These are phyloP conservation scores for Dimorphilus gyrociliatus DNA, from an alignment of 2,888 invertebrate species.

Conservation along the genomic window DNA sequence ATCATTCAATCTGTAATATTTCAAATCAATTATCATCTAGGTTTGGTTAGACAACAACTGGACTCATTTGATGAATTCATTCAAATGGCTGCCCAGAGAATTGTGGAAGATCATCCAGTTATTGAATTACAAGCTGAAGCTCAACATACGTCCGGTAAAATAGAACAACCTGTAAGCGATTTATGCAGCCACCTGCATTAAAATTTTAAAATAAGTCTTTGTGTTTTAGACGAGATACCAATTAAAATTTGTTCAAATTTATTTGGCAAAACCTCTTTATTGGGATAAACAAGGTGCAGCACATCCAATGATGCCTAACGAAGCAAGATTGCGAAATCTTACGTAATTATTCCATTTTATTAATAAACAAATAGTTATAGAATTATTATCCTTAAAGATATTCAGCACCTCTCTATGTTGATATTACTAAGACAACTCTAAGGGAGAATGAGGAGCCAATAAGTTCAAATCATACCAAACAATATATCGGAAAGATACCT, in stretches of 20 bases:
- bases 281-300: conserved; percentile 99
- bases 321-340: conserved; percentile 84
- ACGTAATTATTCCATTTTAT: conserved; percentile 42
- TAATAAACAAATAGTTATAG: neutral
- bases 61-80: conserved; percentile 99
- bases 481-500: conserved; percentile 75
- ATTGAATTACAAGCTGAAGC: conserved; percentile 93
- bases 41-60: conserved; percentile 91
- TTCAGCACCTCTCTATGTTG: conserved; percentile 94
- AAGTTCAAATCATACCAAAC: conserved; percentile 54
- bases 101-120: conserved; percentile 95
- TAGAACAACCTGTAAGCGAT: conserved; percentile 40
- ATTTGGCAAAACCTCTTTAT: conserved; percentile 95
- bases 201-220: conserved; percentile 3
- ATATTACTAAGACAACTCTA: conserved; percentile 87
- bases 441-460: conserved; percentile 69
- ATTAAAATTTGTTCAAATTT: conserved; percentile 95
- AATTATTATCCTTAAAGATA: conserved; percentile 43
- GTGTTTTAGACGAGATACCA: conserved; percentile 57
- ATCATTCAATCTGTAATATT: too few species aligned
- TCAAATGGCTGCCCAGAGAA: conserved; percentile 97
- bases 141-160: conserved; percentile 81
- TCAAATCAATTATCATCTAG: too few species aligned
- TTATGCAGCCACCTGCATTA: too few species aligned
- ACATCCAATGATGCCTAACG: conserved; percentile 98